Conservation (phyloP, 2,797 vertebrate genomes). For the Adrianichthys oophorus region DNA sequence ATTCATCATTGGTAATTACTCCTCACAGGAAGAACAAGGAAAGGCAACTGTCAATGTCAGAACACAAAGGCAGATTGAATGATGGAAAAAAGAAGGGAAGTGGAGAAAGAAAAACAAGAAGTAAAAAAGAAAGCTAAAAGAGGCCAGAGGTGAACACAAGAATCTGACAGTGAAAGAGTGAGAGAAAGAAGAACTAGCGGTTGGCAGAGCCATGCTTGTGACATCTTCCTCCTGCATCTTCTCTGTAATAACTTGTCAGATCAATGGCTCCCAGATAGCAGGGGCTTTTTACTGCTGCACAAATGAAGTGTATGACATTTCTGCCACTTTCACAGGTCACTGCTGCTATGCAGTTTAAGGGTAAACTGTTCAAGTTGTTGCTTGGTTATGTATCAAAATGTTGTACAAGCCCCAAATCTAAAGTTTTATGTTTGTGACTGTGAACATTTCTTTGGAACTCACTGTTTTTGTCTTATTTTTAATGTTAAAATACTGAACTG, state of each 20-base stretch:
- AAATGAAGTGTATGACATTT: conserved; percentile 73
- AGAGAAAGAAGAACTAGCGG: conserved; percentile 35
- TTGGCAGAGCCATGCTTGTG: conserved; percentile 63
- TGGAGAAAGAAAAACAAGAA: conserved; percentile 8
- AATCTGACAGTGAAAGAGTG: conserved; percentile 3
- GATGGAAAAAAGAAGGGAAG: conserved; percentile 7
- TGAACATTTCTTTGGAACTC: too few species aligned
- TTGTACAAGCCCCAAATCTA: too few species aligned
- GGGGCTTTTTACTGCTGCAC: conserved; percentile 51
- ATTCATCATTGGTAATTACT: not conserved
- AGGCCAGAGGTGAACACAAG: conserved; percentile 11
- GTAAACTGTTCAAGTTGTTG: too few species aligned
- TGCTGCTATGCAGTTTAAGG: conserved; percentile 3
- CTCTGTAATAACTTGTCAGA: conserved; percentile 80
- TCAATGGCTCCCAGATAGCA: conserved; percentile 64
- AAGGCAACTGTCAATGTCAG: conserved; percentile 15
- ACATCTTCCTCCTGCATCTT: conserved; percentile 53
- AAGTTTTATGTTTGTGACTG: too few species aligned
- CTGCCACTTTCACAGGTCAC: conserved; percentile 57
- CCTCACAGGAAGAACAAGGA: not conserved
- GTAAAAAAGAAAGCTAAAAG: not conserved
- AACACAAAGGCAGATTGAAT: conserved; percentile 5
- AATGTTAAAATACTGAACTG: too few species aligned
- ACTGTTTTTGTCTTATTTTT: too few species aligned
- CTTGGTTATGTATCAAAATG: too few species aligned